phyloP scores from a whole-genome alignment of 1,140 invertebrate genomes.

The Calliopsis andreniformis region DNA sequence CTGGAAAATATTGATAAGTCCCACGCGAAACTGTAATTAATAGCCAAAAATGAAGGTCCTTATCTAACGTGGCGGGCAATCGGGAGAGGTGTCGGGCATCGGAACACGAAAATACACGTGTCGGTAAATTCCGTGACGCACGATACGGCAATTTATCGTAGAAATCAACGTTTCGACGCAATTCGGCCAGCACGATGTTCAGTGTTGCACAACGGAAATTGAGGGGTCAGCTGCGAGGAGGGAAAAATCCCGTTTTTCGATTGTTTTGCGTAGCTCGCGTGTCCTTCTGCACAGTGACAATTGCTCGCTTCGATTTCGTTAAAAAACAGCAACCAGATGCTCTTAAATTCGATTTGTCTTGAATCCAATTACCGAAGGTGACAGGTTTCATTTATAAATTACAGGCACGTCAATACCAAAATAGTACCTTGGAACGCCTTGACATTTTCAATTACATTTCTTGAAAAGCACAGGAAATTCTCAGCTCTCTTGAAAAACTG shows the following conservation, averaged over 20 bases:
- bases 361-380: too few relatives aligned
- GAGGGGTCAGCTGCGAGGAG: not conserved
- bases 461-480: too few relatives aligned
- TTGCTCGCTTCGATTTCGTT: not conserved
- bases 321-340: too few relatives aligned
- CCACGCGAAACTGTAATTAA: not conserved
- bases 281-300: not conserved
- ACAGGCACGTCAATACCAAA: too few relatives aligned
- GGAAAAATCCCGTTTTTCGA: not conserved
- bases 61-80: not conserved
- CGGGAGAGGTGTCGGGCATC: not conserved
- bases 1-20: not conserved
- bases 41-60: not conserved
- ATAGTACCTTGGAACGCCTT: too few relatives aligned
- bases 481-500: not conserved
- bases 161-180: conserved; percentile 28
- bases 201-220: conserved; percentile 24
- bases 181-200: conserved; percentile 14
- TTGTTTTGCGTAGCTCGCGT: not conserved
- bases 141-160: conserved; percentile 27
- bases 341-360: too few relatives aligned
- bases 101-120: not conserved
- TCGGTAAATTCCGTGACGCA: conserved; percentile 15
- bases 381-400: too few relatives aligned
- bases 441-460: too few relatives aligned